Evolutionary conservation across 2,113 vertebrate species (phyloP).

Genomic region (Platichthys stellatus): DNA sequence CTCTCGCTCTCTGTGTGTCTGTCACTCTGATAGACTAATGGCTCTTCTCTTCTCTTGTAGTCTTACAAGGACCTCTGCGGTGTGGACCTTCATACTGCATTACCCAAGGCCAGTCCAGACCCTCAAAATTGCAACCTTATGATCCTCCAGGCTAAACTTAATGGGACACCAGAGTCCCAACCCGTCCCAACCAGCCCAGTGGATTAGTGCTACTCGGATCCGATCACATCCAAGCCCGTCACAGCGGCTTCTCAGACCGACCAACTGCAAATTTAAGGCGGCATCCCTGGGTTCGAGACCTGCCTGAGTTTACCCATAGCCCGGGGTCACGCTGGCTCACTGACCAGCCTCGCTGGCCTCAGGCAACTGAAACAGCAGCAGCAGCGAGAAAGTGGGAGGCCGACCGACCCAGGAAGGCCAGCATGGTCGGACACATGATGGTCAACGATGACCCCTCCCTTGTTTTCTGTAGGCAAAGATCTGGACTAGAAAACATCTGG

Average conservation of each 20-base stretch:
- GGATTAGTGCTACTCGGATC: constrained; percentile 77
- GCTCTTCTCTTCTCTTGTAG: constrained; percentile 45
- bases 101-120: constrained; percentile 69
- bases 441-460: constrained; percentile 47
- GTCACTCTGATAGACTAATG: constrained; percentile 54
- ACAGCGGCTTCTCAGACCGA: constrained; percentile 64
- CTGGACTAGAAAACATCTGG: constrained; percentile 64
- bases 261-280: constrained; percentile 76
- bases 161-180: constrained; percentile 83
- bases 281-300: constrained; percentile 79
- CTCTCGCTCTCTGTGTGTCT: constrained; percentile 18
- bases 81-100: constrained; percentile 68
- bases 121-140: constrained; percentile 81
- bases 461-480: constrained; percentile 34
- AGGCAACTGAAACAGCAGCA: constrained; percentile 53
- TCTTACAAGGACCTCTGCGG: constrained; percentile 34
- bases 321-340: constrained; percentile 60
- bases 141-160: constrained; percentile 80
- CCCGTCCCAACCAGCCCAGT: constrained; percentile 78
- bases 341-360: constrained; percentile 62
- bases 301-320: constrained; percentile 79
- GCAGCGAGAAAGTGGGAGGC: constrained; percentile 22
- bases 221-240: constrained; percentile 66
- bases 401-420: constrained; percentile 73
- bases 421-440: constrained; percentile 53